These are phyloP conservation scores for Chiloscyllium punctatum DNA, from an alignment of 2,797 vertebrate species.

Conservation along the genomic window DNA sequence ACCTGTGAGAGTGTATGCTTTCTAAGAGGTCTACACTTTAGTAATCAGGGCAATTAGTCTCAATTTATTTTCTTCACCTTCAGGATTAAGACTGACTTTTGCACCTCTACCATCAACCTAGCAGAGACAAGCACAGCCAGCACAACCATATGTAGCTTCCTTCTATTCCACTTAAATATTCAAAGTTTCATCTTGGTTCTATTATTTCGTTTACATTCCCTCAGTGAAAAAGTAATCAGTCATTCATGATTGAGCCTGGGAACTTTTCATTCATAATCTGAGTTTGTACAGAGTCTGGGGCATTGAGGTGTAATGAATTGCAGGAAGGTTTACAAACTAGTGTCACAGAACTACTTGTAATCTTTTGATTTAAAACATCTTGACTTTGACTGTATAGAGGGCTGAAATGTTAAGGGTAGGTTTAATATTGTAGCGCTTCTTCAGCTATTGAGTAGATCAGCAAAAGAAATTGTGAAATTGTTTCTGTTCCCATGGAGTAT, in stretches of 20 bases:
- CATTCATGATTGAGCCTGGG: not conserved
- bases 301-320: not conserved
- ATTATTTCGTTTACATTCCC: not conserved
- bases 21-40: not conserved
- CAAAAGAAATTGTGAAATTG: not conserved
- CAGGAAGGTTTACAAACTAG: not conserved
- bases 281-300: no score
- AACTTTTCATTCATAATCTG: conserved; percentile 25
- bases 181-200: not conserved
- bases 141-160: not conserved
- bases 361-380: conserved; percentile 26
- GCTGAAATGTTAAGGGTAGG: conserved; percentile 13
- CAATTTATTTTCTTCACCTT: not conserved
- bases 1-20: not conserved
- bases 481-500: not conserved
- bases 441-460: not conserved
- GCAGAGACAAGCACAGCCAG: not conserved
- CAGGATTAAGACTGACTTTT: not conserved
- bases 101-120: not conserved
- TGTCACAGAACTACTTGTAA: not conserved
- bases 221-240: not conserved
- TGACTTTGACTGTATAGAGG: not conserved
- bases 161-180: not conserved
- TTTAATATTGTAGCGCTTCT: not conserved
- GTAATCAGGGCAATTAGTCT: not conserved